A percentile compares a stretch with the other conserved stretches of the same genome.
These are phyloP conservation scores for Ammodramus savannarum DNA, from an alignment of 2,113 vertebrate genomes.

Conservation along the genomic window DNA sequence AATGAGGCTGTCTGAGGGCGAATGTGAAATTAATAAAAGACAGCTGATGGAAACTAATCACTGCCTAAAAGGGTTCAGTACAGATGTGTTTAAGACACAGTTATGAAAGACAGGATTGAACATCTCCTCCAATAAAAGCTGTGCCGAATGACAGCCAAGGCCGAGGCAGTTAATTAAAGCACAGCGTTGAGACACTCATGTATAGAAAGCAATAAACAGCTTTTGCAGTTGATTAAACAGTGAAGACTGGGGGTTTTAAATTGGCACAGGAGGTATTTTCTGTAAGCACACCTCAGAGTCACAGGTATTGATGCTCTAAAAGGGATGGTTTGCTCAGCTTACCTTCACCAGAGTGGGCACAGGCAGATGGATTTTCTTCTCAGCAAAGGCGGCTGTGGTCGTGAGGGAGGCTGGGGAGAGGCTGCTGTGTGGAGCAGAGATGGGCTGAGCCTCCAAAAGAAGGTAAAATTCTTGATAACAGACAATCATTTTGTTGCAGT, in stretches of 20 bases:
- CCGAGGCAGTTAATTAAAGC: slow-evolving; percentile 1
- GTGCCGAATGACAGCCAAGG: neutral
- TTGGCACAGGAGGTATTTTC: neutral
- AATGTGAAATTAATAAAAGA: neutral
- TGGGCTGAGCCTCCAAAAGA: rapidly evolving
- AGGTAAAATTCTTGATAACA: rapidly evolving
- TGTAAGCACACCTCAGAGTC: neutral
- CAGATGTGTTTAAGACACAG: neutral
- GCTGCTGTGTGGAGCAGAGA: neutral
- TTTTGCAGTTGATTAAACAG: slow-evolving; percentile 40
- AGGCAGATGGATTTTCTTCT: neutral
- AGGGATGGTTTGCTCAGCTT: neutral
- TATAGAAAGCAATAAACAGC: slow-evolving; percentile 33
- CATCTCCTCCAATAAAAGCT: slow-evolving; percentile 11
- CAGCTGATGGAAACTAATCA: neutral
- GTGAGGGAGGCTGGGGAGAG: rapidly evolving
- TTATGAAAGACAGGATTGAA: slow-evolving; percentile 10
- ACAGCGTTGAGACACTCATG: neutral
- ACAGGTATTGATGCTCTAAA: neutral
- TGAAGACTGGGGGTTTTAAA: neutral
- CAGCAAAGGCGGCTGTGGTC: neutral
- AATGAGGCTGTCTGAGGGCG: neutral
- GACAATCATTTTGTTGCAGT: rapidly evolving
- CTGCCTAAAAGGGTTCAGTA: neutral
- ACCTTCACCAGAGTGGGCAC: neutral